Evolutionary conservation across 2,888 invertebrate genomes (phyloP), one percentile per base, ranked within the genome.

Genomic region (Phoenoteleia sp.): DNA sequence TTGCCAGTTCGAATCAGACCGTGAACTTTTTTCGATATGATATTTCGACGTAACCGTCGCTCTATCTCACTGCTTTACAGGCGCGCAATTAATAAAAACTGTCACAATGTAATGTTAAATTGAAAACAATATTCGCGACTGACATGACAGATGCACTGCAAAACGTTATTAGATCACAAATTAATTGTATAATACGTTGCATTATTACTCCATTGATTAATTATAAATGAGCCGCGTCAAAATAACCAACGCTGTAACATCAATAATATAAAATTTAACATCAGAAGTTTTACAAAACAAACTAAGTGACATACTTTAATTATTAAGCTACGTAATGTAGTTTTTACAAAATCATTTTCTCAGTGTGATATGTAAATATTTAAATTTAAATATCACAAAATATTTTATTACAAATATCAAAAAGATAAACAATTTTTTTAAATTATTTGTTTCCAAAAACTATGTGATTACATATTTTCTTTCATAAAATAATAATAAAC

Each of bases 241-340:
- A 71, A 71, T 72, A 71, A 17, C 13, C 47, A 47, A 25, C 47
- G 21, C 6, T 15, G 25, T 17, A 21, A 21, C 60, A 69, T 79
- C 54, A 62, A 72, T 80, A 71, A 71, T 64, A 54, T 47, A 72
- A 72, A 64, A 56, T 62, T 80, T n/a, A n/a, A n/a, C n/a, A n/a
- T n/a, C n/a, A n/a, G n/a, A n/a, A n/a, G n/a, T n/a, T n/a, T n/a
- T n/a, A n/a, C n/a, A n/a, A n/a, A n/a, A n/a, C n/a, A n/a, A n/a
- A n/a, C n/a, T n/a, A n/a, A n/a, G n/a, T n/a, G n/a, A n/a, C n/a
- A n/a, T n/a, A n/a, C n/a, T n/a, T n/a, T n/a, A n/a, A n/a, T n/a
- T n/a, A n/a, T n/a, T n/a, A n/a, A n/a, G n/a, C n/a, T n/a, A n/a
- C n/a, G n/a, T n/a, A n/a, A n/a, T n/a, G n/a, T n/a, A n/a, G n/a